Base-by-base conservation (phyloP, 2,797 vertebrate species). In the Eleutherodactylus coqui region DNA sequence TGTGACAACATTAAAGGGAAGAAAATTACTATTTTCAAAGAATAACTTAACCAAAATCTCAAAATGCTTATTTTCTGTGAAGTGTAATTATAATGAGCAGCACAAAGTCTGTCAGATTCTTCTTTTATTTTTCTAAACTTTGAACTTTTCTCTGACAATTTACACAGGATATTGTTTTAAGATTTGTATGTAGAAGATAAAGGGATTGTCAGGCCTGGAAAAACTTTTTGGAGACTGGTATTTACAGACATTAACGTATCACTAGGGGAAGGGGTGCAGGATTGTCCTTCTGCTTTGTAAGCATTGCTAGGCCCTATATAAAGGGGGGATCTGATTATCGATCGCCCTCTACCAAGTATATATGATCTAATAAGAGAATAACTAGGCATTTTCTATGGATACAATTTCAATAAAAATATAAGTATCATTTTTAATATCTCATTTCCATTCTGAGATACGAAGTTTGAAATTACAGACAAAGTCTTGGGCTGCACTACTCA, bases 41-140 rank as follows among this genome's bases (percentile, higher is more conserved):
- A 73, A 69, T 69, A 69, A 69, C 67, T 69, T 69, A 70, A 45
- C 69, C 69, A 73, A 73, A 73, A 73, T 73, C 69, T 73, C 38
- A 73, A 27, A 73, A 73, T 27, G 41, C 69, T 45, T 27, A 45
- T 73, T 45, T 73, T 73, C 24, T n/a, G 41, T 43, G 41, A 73
- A 5, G 41, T 41, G 16, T 72, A 73, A 73, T 73, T 73, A 73
- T 43, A 14, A 45, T 45, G 21, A 73, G 21, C 69, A 27, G 69
- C 69, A 27, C 69, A 73, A 43, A n/a, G 41, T 73, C 69, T 73
- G 69, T 73, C 69, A 73, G 24, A 73, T 73, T 43, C 69, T 73
- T 73, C 4, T 73, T 73, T 73, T 27, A 45, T 45, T 73, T 24
- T 73, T 73, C n/a, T 73, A 14, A 73, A 73, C 69, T 45, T 73